phyloP scores from a whole-genome alignment of 2,888 invertebrate genomes.

The Ptilodon capucinus region DNA sequence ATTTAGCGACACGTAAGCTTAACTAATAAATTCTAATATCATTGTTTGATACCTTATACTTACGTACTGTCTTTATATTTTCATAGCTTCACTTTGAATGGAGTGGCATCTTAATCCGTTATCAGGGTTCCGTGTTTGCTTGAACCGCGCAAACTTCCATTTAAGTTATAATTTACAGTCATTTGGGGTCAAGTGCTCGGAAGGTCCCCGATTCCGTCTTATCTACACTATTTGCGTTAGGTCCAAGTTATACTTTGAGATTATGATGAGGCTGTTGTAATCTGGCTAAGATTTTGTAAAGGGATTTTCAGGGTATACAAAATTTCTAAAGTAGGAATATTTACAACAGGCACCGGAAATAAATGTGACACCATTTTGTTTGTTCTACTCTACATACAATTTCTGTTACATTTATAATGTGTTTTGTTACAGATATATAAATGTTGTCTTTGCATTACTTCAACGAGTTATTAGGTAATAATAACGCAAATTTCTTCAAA shows the following conservation, averaged over 20 bases:
- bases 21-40: no score
- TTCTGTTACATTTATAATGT: not conserved
- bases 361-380: no score
- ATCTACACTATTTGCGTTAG: constrained; percentile 4
- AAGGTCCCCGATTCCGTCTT: constrained; percentile 9
- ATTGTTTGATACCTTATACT: no score
- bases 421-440: no score
- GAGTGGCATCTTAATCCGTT: constrained; percentile 2
- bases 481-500: no score
- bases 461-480: no score
- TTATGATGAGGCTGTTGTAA: not conserved
- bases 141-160: constrained; percentile 18
- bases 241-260: not conserved
- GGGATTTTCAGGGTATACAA: not conserved
- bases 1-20: no score
- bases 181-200: constrained; percentile 14
- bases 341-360: no score
- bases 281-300: not conserved
- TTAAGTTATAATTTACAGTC: constrained; percentile 23
- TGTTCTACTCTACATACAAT: no score
- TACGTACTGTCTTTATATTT: no score
- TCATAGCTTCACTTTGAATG: not conserved
- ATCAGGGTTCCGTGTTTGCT: constrained; percentile 17
- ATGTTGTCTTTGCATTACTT: no score
- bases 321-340: not conserved